These are phyloP conservation scores for Xiphophorus maculatus DNA, from an alignment of 2,113 vertebrate genomes.

Conservation along the genomic window DNA sequence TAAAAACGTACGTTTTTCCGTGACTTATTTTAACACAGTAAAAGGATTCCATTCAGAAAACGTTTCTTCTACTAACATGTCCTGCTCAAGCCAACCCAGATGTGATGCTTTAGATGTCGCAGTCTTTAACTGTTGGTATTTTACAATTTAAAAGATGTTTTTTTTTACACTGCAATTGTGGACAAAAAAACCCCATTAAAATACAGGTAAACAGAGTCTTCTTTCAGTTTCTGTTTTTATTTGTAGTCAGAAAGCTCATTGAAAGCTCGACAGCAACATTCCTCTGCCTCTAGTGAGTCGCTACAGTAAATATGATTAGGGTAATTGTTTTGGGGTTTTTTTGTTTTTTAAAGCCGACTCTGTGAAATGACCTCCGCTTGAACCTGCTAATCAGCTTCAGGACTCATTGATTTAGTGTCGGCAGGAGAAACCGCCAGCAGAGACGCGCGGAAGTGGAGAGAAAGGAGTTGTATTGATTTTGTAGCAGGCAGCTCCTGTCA, in stretches of 20 bases:
- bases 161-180: too few species aligned
- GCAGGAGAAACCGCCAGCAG: conserved; percentile 39
- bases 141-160: too few species aligned
- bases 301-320: neutral
- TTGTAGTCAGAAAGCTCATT: neutral
- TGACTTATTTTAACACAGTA: too few species aligned
- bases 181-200: too few species aligned
- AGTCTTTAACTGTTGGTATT: too few species aligned
- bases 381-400: conserved; percentile 64
- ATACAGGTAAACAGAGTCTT: too few species aligned
- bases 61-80: too few species aligned
- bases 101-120: too few species aligned
- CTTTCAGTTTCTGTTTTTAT: neutral
- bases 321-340: neutral
- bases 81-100: too few species aligned
- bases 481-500: conserved; percentile 65
- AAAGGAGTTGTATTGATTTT: conserved; percentile 63
- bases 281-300: neutral
- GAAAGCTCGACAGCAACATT: neutral
- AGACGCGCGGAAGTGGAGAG: conserved; percentile 12
- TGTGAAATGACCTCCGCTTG: conserved; percentile 62
- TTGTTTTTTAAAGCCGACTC: neutral
- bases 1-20: too few species aligned
- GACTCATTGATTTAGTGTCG: conserved; percentile 57
- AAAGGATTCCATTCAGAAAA: too few species aligned